phyloP scores from a whole-genome alignment of 2,113 vertebrate genomes.

The Muscicapa adusta region DNA sequence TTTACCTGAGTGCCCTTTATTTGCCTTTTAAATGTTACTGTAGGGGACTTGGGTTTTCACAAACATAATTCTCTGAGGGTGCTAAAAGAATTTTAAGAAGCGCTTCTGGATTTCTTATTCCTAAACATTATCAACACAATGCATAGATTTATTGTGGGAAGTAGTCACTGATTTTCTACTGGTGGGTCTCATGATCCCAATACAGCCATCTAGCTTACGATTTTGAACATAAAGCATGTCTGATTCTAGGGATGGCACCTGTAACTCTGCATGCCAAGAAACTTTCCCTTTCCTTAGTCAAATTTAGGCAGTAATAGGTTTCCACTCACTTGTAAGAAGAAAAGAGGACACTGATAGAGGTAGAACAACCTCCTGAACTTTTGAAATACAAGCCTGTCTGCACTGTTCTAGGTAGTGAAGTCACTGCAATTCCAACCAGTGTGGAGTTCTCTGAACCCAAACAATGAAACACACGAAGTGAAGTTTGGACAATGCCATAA shows the following conservation, averaged over 20 bases:
- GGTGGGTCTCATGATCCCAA: neutral
- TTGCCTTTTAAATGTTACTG: constrained; percentile 15
- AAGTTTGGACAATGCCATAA: neutral
- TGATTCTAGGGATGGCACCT: neutral
- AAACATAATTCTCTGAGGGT: neutral
- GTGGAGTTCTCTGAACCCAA: neutral
- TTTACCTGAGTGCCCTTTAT: neutral
- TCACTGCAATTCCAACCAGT: neutral
- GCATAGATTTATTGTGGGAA: neutral
- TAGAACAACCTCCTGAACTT: neutral
- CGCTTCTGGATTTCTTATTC: neutral
- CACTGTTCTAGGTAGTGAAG: neutral
- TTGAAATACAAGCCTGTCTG: neutral
- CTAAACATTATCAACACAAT: neutral
- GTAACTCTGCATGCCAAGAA: neutral
- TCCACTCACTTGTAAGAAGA: neutral
- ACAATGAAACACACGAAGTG: fast-evolving
- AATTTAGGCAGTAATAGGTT: neutral
- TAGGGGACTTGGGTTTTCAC: neutral
- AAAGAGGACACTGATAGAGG: neutral
- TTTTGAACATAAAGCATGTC: neutral
- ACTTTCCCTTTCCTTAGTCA: neutral
- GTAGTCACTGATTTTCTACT: neutral
- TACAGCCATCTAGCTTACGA: neutral
- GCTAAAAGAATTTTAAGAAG: neutral